Base-by-base conservation (phyloP, 1,140 invertebrate species). In the Apis florea region DNA sequence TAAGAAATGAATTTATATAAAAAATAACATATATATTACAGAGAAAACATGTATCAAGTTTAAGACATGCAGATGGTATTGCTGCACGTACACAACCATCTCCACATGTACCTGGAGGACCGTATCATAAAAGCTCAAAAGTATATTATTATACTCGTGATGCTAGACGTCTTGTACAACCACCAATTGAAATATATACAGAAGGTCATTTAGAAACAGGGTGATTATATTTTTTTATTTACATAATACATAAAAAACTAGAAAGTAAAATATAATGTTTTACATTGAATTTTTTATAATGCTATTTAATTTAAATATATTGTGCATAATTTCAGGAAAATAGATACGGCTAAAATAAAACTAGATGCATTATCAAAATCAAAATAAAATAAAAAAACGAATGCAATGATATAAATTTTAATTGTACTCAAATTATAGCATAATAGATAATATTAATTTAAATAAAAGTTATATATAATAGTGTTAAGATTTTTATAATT, bases 121-220 rank as follows among this genome's bases (percentile, higher is more conserved):
- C 96, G 5, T 93, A 95, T 70, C 96, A 97, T 91, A 95, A 95
- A 93, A 94, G 96, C 66, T 95, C 95, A 63, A 94, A 95, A 79
- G 97, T 98, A 91, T 97, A 97, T 90, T 98, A 98, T 89, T 97
- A 94, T 86, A 93, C 93, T 2, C 94, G 97, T 88, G 97, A 98
- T 95, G 96, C 92, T 0, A 95, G 97, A 82, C 93, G 96, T 76
- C 95, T 97, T 91, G 95, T 97, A 19, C 81, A 90, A 66, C 97
- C 96, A 19, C 97, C 97, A 17, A 85, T 94, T 58, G 93, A 71
- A 31, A n/a, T 88, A 49, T 56, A 5, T 10, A 2, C 68, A 56
- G 66, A 71, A 17, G 72, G 78, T 70, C 85, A 85, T 24, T 63
- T 89, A 49, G 49, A 26, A 69, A 3, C 61, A 61, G 70, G 80